Evolutionary conservation across 2,113 vertebrate species (phyloP).

Genomic region (Caloenas nicobarica): DNA sequence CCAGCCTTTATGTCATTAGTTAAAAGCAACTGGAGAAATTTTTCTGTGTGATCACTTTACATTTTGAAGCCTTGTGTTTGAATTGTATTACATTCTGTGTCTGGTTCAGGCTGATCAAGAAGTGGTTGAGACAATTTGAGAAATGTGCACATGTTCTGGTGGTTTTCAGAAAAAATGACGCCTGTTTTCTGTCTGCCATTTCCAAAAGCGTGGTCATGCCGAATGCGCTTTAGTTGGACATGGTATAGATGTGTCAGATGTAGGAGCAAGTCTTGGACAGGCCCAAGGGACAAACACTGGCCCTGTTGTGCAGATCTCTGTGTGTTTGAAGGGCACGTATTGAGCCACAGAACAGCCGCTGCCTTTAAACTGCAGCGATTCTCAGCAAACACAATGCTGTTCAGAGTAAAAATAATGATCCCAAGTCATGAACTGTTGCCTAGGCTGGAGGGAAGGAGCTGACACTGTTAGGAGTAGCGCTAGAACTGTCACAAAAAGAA

Average conservation of each 20-base stretch:
- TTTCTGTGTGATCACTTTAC: background rate
- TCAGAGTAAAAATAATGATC: background rate
- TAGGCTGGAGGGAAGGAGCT: background rate
- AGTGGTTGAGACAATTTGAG: background rate
- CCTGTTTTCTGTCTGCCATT: background rate
- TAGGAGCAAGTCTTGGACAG: background rate
- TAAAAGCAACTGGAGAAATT: background rate
- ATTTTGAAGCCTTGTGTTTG: background rate
- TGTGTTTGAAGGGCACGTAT: background rate
- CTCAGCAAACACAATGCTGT: background rate
- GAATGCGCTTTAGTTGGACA: background rate
- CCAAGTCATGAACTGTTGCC: background rate
- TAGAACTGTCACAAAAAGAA: background rate
- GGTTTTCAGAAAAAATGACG: background rate
- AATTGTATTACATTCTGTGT: background rate
- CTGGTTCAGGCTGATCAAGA: background rate
- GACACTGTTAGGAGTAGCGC: rapidly evolving
- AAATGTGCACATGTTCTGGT: background rate
- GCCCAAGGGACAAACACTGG: background rate
- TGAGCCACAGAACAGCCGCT: background rate
- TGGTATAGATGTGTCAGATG: background rate
- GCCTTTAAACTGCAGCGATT: background rate
- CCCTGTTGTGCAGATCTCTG: background rate
- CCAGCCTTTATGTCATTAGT: background rate
- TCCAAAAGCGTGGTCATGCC: background rate